Percentiles rank a stretch among this genome's conserved stretches.
These are phyloP conservation scores for Bostrychus sinensis DNA, from an alignment of 2,113 vertebrate genomes.

Conservation along the genomic window DNA sequence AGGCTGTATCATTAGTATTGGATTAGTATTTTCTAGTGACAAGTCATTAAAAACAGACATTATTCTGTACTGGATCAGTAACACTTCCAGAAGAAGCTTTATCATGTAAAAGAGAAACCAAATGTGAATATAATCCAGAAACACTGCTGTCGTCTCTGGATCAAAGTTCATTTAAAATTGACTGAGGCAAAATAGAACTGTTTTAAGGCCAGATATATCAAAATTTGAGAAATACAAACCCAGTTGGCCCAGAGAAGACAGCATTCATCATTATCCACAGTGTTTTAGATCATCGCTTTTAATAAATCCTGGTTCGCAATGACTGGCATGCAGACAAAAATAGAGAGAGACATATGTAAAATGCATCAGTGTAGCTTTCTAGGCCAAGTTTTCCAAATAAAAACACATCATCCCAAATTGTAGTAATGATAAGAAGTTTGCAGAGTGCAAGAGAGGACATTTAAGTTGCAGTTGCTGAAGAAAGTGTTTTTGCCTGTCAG, in stretches of 20 bases:
- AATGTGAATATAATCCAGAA: too few relatives aligned
- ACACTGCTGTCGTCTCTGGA: too few relatives aligned
- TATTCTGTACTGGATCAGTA: too few relatives aligned
- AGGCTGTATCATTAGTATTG: too few relatives aligned
- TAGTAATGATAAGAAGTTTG: neutral
- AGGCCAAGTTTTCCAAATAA: neutral
- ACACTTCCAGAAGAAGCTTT: too few relatives aligned
- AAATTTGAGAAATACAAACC: neutral
- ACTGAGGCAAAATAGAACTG: too few relatives aligned
- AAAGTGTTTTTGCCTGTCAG: neutral
- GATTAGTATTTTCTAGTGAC: too few relatives aligned
- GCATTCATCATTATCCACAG: too few relatives aligned
- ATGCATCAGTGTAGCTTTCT: conserved; percentile 3
- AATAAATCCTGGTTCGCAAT: neutral
- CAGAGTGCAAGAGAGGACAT: neutral
- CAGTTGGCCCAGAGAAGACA: neutral
- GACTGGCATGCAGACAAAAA: neutral
- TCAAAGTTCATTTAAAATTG: too few relatives aligned
- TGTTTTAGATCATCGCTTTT: neutral
- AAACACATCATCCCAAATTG: neutral
- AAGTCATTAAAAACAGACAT: too few relatives aligned
- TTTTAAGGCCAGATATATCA: neutral
- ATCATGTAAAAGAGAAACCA: too few relatives aligned
- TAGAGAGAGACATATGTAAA: neutral
- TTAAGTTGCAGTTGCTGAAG: neutral